Percentiles rank a stretch among this genome's conserved stretches.
phyloP scores from a whole-genome alignment of 1,140 invertebrate species.

The Semibalanus balanoides region DNA sequence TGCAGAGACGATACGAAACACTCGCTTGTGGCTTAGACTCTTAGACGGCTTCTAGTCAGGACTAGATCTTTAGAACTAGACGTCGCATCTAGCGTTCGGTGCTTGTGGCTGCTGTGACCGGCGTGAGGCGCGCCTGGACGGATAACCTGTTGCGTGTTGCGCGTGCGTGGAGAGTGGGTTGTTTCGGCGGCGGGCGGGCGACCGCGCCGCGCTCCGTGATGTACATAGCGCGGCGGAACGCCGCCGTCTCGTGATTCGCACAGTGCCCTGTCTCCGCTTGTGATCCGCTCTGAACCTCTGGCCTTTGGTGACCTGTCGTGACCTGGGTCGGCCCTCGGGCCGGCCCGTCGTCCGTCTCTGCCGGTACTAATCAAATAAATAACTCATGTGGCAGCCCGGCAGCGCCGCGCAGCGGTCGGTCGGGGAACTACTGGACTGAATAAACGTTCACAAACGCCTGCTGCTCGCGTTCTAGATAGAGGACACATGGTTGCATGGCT shows the following conservation, averaged over 20 bases:
- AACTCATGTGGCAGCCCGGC: not conserved
- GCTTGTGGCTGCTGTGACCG: not conserved
- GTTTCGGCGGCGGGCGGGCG: not conserved
- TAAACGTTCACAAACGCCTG: not conserved
- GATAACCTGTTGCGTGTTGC: not conserved
- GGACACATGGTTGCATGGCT: no score
- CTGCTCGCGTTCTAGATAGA: not conserved
- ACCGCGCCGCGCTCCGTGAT: not conserved
- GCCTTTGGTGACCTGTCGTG: constrained; percentile 1
- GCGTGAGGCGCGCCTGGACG: not conserved
- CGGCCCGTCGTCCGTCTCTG: not conserved
- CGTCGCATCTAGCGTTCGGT: not conserved
- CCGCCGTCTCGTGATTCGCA: not conserved
- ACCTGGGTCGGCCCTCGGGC: not conserved
- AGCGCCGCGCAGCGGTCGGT: not conserved
- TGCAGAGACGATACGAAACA: not conserved
- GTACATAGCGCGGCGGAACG: not conserved
- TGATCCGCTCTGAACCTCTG: not conserved
- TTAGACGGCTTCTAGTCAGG: not conserved
- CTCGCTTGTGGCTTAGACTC: not conserved
- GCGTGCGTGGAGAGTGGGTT: not conserved
- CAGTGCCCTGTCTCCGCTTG: not conserved
- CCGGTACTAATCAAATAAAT: constrained; percentile 2
- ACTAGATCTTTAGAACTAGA: not conserved
- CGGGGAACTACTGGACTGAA: not conserved